Evolutionary conservation across 1,140 invertebrate genomes (phyloP), one percentile per base, ranked within the genome.

Genomic region (Pristionchus pacificus): DNA sequence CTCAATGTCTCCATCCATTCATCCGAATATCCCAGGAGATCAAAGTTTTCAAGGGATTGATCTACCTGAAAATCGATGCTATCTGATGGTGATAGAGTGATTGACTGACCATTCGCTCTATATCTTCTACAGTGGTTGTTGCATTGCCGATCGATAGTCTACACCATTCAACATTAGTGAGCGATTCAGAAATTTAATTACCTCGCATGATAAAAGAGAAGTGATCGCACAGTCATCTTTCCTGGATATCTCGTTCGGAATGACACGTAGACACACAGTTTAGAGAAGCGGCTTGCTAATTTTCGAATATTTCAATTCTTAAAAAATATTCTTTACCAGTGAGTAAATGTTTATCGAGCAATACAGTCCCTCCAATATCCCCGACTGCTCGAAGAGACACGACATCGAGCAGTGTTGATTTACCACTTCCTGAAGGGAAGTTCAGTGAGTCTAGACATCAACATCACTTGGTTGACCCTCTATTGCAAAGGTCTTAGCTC

Each of bases 1-100:
- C 71, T 74, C 70, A 73, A 29, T 19, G 59, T 58, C 19, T 68
- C 49, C 10, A 68, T 55, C 27, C 60, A 59, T 29, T 68, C 66
- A 33, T 68, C 31, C 27, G 66, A 55, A 57, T 68, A 68, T 1
- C 49, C 57, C 13, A 60, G 27, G 1, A 68, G 55, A 68, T 68
- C 66, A 32, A 68, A 68, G 31, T 33, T 59, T 30, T 55, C 49
- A 60, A 25, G 28, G 15, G 60, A 58, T 31, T 68, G 55, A 19
- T 6, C 38, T 6, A 49, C 38, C 38, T 49, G 38, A 49, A 10
- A n/a, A n/a, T n/a, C n/a, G n/a, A n/a, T n/a, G n/a, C n/a, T n/a
- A n/a, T 49, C 19, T 49, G 38, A 49, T 10, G 38, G 38, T 49
- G 38, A 49, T n/a, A n/a, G n/a, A n/a, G n/a, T n/a, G n/a, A n/a